Base-by-base conservation (phyloP, 2,888 invertebrate species). In the Acrobasis repandana region DNA sequence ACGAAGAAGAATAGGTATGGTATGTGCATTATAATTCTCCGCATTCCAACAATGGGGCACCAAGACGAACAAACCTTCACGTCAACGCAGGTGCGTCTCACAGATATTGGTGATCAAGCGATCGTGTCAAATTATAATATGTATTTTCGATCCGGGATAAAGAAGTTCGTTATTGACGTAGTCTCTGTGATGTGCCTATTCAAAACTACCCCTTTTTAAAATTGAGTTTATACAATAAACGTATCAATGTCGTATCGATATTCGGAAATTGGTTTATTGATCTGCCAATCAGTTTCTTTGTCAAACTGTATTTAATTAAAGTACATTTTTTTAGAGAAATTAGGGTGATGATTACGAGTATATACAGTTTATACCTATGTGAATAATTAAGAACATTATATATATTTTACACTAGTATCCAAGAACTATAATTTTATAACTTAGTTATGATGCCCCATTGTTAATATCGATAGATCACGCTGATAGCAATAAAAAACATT, bases 51-150 rank as follows among this genome's bases (percentile, higher is more conserved):
- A 43, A n/a, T 5, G n/a, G 14, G 43, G 43, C 11, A 2, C 11
- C 43, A 43, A 43, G 48, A 49, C 50, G 51, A 51, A 50, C 20
- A 14, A 9, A 20, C 18, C 10, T 20, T 18, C 38, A 73, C 10
- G 49, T 18, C 47, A 73, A 74, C 80, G 79, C 84, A 80, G 77
- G 78, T 78, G 75, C 56, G 65, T 1, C 34, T 73, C 81, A 80
- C 14, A 43, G n/a, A 43, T 83, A 75, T 81, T 82, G 79, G 80
- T 80, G 76, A 79, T 66, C 76, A 69, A 81, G 79, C 74, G 80
- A 83, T 80, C 79, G 79, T 85, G 82, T 79, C 81, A 77, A 83
- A 84, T 82, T 48, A 47, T 47, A 10, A 15, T 15, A 5, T 48
- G 18, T 48, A 48, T 48, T 47, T 2, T 48, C 48, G 11, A n/a